Conservation (phyloP, 1,140 invertebrate genomes). For the Lithobius niger region DNA sequence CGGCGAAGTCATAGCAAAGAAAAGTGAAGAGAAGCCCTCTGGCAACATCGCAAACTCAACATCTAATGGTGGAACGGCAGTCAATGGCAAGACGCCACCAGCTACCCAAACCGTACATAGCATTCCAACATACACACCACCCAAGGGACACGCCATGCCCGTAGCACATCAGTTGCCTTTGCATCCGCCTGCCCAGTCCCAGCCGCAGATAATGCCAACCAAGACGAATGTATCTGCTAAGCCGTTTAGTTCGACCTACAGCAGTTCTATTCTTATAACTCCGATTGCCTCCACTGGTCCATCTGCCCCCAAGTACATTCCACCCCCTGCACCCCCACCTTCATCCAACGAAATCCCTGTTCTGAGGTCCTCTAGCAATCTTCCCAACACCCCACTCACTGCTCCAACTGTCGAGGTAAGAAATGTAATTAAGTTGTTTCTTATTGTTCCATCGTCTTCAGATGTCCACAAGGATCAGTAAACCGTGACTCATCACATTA, state of each 20-base stretch:
- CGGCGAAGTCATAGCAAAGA: constrained; percentile 9
- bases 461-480: not conserved
- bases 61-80: constrained; percentile 14
- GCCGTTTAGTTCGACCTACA: constrained; percentile 8
- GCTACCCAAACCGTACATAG: constrained; percentile 21
- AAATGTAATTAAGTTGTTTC: not conserved
- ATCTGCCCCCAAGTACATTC: not conserved
- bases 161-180: constrained; percentile 9
- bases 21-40: constrained; percentile 1
- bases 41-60: constrained; percentile 6
- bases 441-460: not conserved
- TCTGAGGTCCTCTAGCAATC: not conserved
- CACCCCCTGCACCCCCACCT: not conserved
- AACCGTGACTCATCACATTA: no score
- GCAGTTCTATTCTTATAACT: not conserved
- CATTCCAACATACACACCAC: constrained; percentile 18
- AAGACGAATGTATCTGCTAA: constrained; percentile 13
- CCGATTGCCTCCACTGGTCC: not conserved
- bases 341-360: not conserved
- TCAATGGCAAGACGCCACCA: constrained; percentile 1
- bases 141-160: constrained; percentile 18
- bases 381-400: not conserved
- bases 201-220: constrained; percentile 5
- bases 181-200: no score
- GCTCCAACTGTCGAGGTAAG: not conserved